Evolutionary conservation across 2,797 vertebrate species (phyloP).

Genomic region (Typhlichthys eigenmanni): DNA sequence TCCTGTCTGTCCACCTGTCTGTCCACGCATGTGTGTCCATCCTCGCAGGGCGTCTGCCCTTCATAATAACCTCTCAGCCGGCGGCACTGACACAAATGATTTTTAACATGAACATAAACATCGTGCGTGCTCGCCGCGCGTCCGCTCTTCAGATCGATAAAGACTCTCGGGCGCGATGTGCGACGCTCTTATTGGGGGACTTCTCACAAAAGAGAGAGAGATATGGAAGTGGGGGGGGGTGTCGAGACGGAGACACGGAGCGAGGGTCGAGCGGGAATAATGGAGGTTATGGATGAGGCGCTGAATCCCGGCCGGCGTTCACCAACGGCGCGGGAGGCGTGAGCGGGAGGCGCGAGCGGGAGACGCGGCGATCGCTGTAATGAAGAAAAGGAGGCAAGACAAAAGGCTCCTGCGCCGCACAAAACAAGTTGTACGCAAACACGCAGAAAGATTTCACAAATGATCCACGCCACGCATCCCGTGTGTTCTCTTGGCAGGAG

Average conservation of each 20-base stretch:
- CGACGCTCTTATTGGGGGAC: conserved; percentile 38
- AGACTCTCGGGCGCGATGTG: conserved; percentile 30
- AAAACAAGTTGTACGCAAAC: background rate
- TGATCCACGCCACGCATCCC: conserved; percentile 30
- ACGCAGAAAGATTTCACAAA: conserved; percentile 32
- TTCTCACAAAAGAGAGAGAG: conserved; percentile 32
- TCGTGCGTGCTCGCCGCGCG: conserved; percentile 14
- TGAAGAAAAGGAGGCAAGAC: background rate
- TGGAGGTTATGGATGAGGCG: conserved; percentile 22
- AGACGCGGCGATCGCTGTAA: background rate
- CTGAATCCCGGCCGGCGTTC: conserved; percentile 11
- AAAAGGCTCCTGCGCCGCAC: background rate
- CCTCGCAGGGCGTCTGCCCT: conserved; percentile 45
- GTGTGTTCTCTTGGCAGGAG: conserved; percentile 37
- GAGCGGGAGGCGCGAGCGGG: background rate
- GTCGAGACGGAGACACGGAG: background rate
- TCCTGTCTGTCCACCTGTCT: background rate
- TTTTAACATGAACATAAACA: conserved; percentile 54
- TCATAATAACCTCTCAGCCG: conserved; percentile 57
- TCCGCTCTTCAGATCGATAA: conserved; percentile 40
- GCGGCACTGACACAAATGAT: conserved; percentile 44
- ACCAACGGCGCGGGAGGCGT: background rate
- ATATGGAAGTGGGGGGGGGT: background rate
- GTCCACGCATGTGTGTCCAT: background rate
- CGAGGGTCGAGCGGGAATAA: background rate